Conservation (phyloP, 1,140 invertebrate species). For the Drosophila pruinosa region DNA sequence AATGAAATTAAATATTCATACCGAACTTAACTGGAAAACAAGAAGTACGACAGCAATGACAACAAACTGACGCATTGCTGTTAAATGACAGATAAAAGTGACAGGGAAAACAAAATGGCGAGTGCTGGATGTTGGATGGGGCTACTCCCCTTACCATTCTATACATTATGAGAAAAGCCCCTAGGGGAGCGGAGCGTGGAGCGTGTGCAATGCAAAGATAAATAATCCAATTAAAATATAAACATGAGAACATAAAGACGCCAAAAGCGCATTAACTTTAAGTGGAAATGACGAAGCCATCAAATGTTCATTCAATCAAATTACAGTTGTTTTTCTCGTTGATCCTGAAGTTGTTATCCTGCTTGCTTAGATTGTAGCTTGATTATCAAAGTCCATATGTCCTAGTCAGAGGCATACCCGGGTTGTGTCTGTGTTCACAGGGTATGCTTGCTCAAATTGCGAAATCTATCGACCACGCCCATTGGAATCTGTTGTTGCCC, state of each 20-base stretch:
- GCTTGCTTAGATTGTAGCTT: background rate
- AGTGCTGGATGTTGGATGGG: background rate
- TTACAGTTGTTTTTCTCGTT: background rate
- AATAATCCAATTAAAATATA: constrained; percentile 51
- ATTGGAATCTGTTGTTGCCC: background rate
- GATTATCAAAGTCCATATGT: background rate
- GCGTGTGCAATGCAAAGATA: constrained; percentile 21
- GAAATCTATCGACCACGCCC: background rate
- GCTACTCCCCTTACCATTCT: background rate
- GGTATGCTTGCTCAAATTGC: constrained; percentile 3
- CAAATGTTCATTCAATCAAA: constrained; percentile 13
- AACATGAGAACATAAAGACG: constrained; percentile 30
- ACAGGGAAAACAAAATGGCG: constrained; percentile 30
- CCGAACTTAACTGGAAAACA: constrained; percentile 40
- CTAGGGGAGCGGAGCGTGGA: background rate
- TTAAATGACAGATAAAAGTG: constrained; percentile 60
- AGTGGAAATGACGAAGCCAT: background rate
- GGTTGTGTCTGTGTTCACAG: background rate
- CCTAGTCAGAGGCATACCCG: background rate
- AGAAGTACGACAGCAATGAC: constrained; percentile 3
- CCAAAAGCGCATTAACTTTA: constrained; percentile 30
- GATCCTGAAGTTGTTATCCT: background rate
- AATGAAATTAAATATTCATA: constrained; percentile 67
- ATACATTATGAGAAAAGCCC: background rate
- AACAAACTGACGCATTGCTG: constrained; percentile 59